Base-by-base conservation (phyloP, 2,888 invertebrate species). In the Trachelus iudaicus region DNA sequence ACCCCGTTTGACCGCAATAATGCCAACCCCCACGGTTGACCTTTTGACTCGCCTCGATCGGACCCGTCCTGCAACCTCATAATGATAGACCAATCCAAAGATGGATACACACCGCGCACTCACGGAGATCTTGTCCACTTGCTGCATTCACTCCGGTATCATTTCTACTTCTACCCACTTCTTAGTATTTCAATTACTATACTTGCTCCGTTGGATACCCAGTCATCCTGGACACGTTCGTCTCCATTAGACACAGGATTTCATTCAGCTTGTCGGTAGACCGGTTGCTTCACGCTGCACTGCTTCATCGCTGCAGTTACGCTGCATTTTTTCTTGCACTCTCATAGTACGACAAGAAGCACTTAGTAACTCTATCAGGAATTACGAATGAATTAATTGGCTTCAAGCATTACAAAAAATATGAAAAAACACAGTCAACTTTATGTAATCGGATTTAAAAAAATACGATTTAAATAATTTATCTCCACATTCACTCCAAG, bases 1-100 rank as follows among this genome's bases (percentile, higher is more conserved):
- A 90, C 89, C 87, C 87, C 86, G 81, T 89, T 89, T 88, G 87
- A 90, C 89, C 89, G 86, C 86, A 86, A 88, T 89, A 89, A 90
- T 89, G 83, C 84, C 82, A 86, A 82, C 83, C 84, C 85, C 82
- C 80, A 77, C 69, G 79, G 33, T 34, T 79, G 82, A 84, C 82
- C 82, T 82, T 75, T 82, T 73, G 76, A 73, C 80, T 77, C 34
- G 69, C 69, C 73, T 73, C 75, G 75, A 74, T 75, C 35, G 76
- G 56, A 79, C 83, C 77, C 73, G 73, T 74, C 78, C 80, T n/a
- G 80, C 82, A 82, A 81, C 77, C 71, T 76, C 80, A 79, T 80
- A 84, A 82, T 76, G 81, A 77, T 77, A 40, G 68, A 23, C 56
- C 23, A 23, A 56, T 56, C 15, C 56, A 56, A 15, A 56, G 9